Evolutionary conservation across 2,888 invertebrate genomes (phyloP).

Genomic region (Thymelicus acteon): DNA sequence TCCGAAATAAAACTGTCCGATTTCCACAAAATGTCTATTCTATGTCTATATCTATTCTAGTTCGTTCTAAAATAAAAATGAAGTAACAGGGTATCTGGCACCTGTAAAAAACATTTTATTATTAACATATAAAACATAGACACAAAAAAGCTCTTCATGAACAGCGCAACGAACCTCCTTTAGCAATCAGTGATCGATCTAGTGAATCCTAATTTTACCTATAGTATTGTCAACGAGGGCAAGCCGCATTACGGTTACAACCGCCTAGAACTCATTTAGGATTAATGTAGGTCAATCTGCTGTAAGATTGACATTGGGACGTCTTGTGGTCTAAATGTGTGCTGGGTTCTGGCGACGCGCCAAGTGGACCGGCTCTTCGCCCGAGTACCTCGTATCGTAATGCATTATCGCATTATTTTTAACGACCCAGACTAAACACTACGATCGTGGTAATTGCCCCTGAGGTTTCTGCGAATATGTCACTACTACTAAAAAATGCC

Average conservation of each 20-base stretch:
- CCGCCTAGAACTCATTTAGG: constrained; percentile 36
- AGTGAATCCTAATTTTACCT: constrained; percentile 22
- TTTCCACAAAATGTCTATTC: too few relatives aligned
- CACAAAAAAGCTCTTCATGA: too few relatives aligned
- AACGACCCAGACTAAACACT: constrained; percentile 54
- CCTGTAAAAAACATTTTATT: too few relatives aligned
- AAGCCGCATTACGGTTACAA: constrained; percentile 36
- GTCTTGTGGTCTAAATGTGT: constrained; percentile 51
- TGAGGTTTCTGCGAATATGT: constrained; percentile 1
- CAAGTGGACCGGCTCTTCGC: constrained; percentile 61
- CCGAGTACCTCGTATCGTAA: constrained; percentile 32
- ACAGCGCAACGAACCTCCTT: background rate
- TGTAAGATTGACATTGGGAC: constrained; percentile 71
- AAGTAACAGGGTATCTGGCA: too few relatives aligned
- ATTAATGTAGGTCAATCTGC: constrained; percentile 56
- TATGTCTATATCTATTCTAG: too few relatives aligned
- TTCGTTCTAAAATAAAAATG: too few relatives aligned
- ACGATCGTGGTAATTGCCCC: constrained; percentile 26
- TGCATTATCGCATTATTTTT: constrained; percentile 50
- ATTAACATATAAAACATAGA: too few relatives aligned
- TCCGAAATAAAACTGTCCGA: too few relatives aligned
- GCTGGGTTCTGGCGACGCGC: constrained; percentile 59
- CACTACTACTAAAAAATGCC: background rate
- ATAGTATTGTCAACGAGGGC: constrained; percentile 35
- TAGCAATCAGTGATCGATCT: background rate